Evolutionary conservation across 1,140 invertebrate species (phyloP).

Genomic region (Venturia canescens): DNA sequence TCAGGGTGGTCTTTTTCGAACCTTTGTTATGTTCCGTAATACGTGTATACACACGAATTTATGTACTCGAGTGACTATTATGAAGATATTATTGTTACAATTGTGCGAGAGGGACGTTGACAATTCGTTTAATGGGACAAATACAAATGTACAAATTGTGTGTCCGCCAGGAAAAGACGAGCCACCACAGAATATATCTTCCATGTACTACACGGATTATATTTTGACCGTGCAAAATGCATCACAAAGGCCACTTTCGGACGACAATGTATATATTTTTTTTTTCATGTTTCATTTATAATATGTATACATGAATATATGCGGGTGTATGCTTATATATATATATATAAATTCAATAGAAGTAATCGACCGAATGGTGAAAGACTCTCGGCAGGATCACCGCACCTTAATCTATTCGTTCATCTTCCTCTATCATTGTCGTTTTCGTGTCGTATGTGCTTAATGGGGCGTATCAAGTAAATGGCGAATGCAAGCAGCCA

Average conservation of each 20-base stretch:
- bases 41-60: not conserved
- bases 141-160: conserved; percentile 4
- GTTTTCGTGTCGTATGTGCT: not conserved
- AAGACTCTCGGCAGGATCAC: not conserved
- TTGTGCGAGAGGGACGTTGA: not conserved
- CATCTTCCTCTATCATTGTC: not conserved
- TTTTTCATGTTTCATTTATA: too few species aligned
- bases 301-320: too few species aligned
- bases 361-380: not conserved
- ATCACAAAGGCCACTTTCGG: conserved; percentile 25
- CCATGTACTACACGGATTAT: not conserved
- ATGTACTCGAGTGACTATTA: too few species aligned
- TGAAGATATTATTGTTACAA: not conserved
- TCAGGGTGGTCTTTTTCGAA: too few species aligned
- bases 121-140: not conserved
- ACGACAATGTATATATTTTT: not conserved
- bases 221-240: not conserved
- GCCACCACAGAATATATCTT: too few species aligned
- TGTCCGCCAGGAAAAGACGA: too few species aligned
- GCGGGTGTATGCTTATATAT: too few species aligned
- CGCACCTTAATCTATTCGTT: not conserved
- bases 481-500: not conserved
- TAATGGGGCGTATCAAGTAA: too few species aligned
- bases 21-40: not conserved
- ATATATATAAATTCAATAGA: not conserved